Base-by-base conservation (phyloP, 2,797 vertebrate genomes). In the Galago senegalensis region DNA sequence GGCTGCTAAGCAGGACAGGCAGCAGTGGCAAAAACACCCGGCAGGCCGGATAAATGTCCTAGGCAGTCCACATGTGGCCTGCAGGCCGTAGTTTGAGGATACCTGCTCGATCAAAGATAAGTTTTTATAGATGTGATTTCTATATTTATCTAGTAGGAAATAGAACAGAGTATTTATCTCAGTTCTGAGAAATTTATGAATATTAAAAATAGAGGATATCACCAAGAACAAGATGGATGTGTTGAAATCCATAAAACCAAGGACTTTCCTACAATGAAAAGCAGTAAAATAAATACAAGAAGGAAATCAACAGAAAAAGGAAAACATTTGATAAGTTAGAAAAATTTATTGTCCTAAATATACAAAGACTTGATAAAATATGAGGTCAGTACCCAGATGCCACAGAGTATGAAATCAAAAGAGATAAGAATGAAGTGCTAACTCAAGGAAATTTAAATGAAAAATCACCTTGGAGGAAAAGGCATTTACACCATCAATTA, bases 211-310 rank as follows among this genome's bases (percentile, higher is more conserved):
- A 94, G 76, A 94, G 69, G 86, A 34, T 89, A 95, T 84, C 56
- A 92, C 88, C 70, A 82, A 70, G 70, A 95, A 95, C 49, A 97
- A 97, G 96, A 97, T 80, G 58, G 43, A 97, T 98, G 94, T 75
- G 70, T 73, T 73, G 61, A 95, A 94, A 96, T 91, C 63, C 73
- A 89, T 95, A 96, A 97, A 95, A 92, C 72, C 92, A 89, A 96
- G 89, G 84, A 91, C 83, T 91, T 84, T 53, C 49, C 18, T 65
- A 89, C 76, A 85, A 87, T 94, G 87, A 95, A 94, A 95, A 58
- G 76, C 96, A 94, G 95, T 93, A 93, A 95, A 97, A 94, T 92
- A 97, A 95, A 96, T 96, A 91, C 84, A 76, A 93, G 63, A 95
- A 91, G 80, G 53, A 97, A 95, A 73, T 49, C 72, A 96, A 77